Evolutionary conservation across 2,888 invertebrate genomes (phyloP), one percentile per base, ranked within the genome.

Genomic region (Diplolepis rosae): DNA sequence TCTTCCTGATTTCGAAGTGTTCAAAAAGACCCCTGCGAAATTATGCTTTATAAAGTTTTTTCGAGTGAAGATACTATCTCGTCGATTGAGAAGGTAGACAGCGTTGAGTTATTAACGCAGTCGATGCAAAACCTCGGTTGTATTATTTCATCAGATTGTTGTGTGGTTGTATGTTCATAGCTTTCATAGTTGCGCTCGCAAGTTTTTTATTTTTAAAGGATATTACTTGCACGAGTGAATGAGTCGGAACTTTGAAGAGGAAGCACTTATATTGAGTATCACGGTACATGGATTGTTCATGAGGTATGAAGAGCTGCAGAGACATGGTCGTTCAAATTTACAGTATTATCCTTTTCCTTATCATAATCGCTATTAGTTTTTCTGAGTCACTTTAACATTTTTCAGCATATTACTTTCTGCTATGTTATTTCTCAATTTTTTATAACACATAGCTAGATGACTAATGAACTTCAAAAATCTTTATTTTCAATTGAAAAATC

Each of bases 201-300:
- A 42, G 39, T 42, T 61, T 42, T n/a, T 61, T 61, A 35, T 39
- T 61, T 35, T 0, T n/a, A 35, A 35, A 35, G n/a, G 39, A 61
- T 35, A 61, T 61, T 39, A 61, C 35, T 35, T 56, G 13, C 22
- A 56, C 35, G 56, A 22, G 22, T 35, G 56, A 56, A 35, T 56
- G 56, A 35, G 32, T 56, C 35, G 22, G 35, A 35, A 9, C 35
- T 35, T 35, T 6, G 32, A 35, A 32, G 56, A 56, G 56, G 24
- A 61, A 61, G 61, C n/a, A 13, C 35, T 39, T 39, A 24, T 61
- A 61, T 61, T 61, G 61, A 61, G 35, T 61, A 61, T 39, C 61
- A 39, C 39, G n/a, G 22, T 35, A 22, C 4, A n/a, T 3, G 35
- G 39, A 61, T 61, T 61, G 13, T 39, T 61, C 35, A 32, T 18